These are phyloP conservation scores for Hirtodrosophila histrioides DNA, from an alignment of 2,888 invertebrate genomes.

Conservation along the genomic window DNA sequence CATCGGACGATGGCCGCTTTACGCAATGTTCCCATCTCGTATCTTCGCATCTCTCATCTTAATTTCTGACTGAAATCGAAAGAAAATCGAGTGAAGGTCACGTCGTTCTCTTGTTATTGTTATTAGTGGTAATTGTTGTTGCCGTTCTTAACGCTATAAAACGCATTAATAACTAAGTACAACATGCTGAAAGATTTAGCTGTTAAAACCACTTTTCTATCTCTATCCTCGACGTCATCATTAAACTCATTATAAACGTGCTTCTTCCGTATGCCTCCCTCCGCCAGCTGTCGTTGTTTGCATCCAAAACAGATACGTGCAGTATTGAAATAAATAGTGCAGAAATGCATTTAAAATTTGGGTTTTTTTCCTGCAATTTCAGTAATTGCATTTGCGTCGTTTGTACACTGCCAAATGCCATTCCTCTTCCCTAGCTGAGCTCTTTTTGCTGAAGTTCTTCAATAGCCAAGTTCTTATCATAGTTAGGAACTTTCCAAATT, in stretches of 20 bases:
- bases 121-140: slow-evolving; percentile 14
- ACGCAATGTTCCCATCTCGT: slow-evolving; percentile 54
- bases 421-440: neutral
- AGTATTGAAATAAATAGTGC: slow-evolving; percentile 56
- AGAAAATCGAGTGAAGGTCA: slow-evolving; percentile 68
- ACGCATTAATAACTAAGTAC: slow-evolving; percentile 54
- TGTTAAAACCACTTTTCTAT: slow-evolving; percentile 17
- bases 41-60: neutral
- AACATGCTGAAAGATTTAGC: slow-evolving; percentile 45
- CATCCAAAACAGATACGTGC: slow-evolving; percentile 29
- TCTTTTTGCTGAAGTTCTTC: slow-evolving; percentile 2
- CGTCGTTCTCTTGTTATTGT: slow-evolving; percentile 17
- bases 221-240: slow-evolving; percentile 21
- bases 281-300: slow-evolving; percentile 32
- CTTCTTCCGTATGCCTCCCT: neutral
- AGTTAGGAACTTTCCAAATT: slow-evolving; percentile 15
- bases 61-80: slow-evolving; percentile 35
- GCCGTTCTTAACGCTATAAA: slow-evolving; percentile 38
- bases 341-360: slow-evolving; percentile 37
- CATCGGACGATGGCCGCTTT: slow-evolving; percentile 47
- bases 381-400: slow-evolving; percentile 49
- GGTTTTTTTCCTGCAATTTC: slow-evolving; percentile 16
- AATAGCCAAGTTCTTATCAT: slow-evolving; percentile 8
- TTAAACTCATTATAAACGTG: slow-evolving; percentile 20
- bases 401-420: neutral